phyloP scores from a whole-genome alignment of 2,888 invertebrate genomes.

The Catotricha subobsoleta region DNA sequence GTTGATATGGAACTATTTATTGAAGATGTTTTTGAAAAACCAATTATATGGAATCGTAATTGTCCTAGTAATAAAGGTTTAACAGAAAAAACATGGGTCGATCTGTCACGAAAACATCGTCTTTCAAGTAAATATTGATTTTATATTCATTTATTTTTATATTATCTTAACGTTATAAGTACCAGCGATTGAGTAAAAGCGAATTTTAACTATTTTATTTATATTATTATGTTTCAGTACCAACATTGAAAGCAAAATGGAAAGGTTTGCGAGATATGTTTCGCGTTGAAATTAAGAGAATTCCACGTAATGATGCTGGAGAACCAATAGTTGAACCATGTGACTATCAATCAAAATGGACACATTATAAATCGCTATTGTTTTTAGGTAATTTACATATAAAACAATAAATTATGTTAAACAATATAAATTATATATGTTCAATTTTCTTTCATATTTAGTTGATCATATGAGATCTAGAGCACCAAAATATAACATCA shows the following conservation, averaged over 20 bases:
- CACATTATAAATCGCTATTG: constrained; percentile 26
- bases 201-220: neutral
- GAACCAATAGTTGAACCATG: constrained; percentile 26
- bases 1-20: constrained; percentile 22
- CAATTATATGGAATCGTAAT: constrained; percentile 30
- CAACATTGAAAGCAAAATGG: constrained; percentile 29
- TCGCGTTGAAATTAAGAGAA: constrained; percentile 29
- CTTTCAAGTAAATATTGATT: constrained; percentile 23
- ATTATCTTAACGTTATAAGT: neutral
- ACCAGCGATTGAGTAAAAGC: neutral
- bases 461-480: constrained; percentile 30
- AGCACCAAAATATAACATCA: constrained; percentile 22
- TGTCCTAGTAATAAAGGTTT: constrained; percentile 30
- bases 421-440: neutral
- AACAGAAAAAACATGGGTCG: constrained; percentile 30
- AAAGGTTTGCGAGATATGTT: constrained; percentile 30
- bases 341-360: constrained; percentile 28
- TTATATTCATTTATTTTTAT: neutral
- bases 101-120: constrained; percentile 24
- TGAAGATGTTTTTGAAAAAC: constrained; percentile 27
- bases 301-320: constrained; percentile 24
- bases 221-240: constrained; percentile 17
- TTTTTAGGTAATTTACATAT: constrained; percentile 23
- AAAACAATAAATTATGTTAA: neutral
- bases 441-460: constrained; percentile 10